Evolutionary conservation across 2,797 vertebrate genomes (phyloP).

Genomic region (Chlorospingus semifuscus): DNA sequence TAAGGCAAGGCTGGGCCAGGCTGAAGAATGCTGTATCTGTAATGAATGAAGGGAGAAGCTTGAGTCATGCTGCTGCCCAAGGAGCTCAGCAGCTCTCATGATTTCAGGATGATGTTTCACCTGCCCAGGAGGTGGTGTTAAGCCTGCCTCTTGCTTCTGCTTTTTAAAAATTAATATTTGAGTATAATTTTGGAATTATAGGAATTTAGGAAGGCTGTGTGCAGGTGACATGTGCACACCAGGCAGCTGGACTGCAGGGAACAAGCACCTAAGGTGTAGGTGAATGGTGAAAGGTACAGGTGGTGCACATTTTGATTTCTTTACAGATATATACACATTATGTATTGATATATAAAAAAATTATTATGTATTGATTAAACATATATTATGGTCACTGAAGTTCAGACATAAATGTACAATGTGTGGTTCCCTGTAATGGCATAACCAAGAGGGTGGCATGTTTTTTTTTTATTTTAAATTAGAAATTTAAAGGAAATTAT

Average conservation of each 20-base stretch:
- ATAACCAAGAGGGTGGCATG: not conserved
- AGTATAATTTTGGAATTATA: not conserved
- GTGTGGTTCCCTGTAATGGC: not conserved
- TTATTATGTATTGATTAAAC: not conserved
- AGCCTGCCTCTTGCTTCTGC: not conserved
- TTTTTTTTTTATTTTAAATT: not conserved
- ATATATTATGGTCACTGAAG: not conserved
- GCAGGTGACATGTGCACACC: too few species aligned
- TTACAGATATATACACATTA: fast-evolving
- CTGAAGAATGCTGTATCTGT: not conserved
- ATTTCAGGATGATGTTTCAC: not conserved
- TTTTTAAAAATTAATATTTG: not conserved
- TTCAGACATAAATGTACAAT: not conserved
- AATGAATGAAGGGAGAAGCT: not conserved
- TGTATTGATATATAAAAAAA: not conserved
- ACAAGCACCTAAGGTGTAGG: not conserved
- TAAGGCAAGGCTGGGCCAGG: conserved; percentile 1
- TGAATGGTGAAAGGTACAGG: not conserved
- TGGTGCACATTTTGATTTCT: not conserved
- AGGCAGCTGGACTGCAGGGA: not conserved
- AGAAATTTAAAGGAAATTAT: not conserved
- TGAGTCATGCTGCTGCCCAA: not conserved
- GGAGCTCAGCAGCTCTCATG: not conserved
- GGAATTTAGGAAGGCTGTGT: not conserved
- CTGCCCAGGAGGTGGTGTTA: not conserved